phyloP scores from a whole-genome alignment of 92 coral and sea anemone genomes.

The Porites rus region DNA sequence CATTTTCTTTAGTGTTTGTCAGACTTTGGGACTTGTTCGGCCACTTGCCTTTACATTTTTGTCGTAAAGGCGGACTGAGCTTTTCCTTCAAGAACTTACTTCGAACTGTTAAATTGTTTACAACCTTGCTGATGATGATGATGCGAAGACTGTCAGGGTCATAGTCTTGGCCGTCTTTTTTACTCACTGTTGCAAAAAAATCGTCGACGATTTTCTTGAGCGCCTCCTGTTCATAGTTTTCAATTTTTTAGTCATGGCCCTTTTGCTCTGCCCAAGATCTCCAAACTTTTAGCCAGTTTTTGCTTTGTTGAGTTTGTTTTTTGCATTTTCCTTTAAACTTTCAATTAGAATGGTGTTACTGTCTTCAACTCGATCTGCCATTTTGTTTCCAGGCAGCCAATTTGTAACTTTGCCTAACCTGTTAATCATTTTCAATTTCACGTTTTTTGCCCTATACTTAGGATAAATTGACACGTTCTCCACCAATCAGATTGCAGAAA shows the following conservation, averaged over 20 bases:
- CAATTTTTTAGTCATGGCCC: slow-evolving; percentile 1
- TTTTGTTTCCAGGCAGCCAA: not conserved
- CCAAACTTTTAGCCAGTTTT: slow-evolving; percentile 37
- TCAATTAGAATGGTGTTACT: not conserved
- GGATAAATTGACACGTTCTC: slow-evolving; percentile 11
- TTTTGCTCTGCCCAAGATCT: slow-evolving; percentile 37
- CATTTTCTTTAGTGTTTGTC: slow-evolving; percentile 8
- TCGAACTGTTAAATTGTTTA: slow-evolving; percentile 20
- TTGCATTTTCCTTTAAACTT: too few species aligned
- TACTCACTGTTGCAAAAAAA: slow-evolving; percentile 31
- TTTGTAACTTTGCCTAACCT: not conserved
- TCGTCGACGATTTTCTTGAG: slow-evolving; percentile 26
- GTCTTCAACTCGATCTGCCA: slow-evolving; percentile 29
- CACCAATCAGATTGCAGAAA: slow-evolving; percentile 26
- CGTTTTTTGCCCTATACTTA: slow-evolving; percentile 7
- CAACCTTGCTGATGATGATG: slow-evolving; percentile 31
- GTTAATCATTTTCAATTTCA: slow-evolving; percentile 7
- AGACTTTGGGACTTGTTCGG: not conserved
- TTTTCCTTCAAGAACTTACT: slow-evolving; percentile 7
- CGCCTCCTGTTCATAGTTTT: slow-evolving; percentile 21
- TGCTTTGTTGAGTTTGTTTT: not conserved
- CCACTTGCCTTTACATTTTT: too few species aligned
- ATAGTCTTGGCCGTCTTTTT: slow-evolving; percentile 33
- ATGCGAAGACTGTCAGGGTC: slow-evolving; percentile 60
- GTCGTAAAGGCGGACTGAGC: not conserved